A percentile compares a stretch with the other conserved stretches of the same genome.
phyloP scores from a whole-genome alignment of 2,888 invertebrate genomes.

The Dioctria linearis region DNA sequence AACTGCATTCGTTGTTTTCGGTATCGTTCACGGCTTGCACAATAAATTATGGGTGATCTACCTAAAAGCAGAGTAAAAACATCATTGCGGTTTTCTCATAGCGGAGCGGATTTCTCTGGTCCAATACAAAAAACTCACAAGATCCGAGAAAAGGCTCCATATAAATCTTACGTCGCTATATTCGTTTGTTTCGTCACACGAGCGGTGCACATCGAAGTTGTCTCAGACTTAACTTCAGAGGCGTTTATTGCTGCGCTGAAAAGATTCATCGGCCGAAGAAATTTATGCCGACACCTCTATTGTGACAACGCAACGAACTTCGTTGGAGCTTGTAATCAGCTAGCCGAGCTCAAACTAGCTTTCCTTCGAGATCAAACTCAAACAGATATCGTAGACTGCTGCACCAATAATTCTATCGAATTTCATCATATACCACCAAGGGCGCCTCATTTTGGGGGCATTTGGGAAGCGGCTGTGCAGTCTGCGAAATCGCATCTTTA shows the following conservation, averaged over 20 bases:
- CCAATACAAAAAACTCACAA: too few relatives aligned
- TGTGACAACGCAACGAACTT: conserved; percentile 42
- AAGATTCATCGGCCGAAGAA: too few relatives aligned
- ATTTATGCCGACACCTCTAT: too few relatives aligned
- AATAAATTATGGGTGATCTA: conserved; percentile 59
- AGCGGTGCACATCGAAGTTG: conserved; percentile 58
- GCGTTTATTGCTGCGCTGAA: too few relatives aligned
- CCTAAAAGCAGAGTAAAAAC: neutral
- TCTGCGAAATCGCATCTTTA: neutral
- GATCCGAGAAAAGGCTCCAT: conserved; percentile 17
- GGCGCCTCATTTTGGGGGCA: neutral
- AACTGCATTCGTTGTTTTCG: conserved; percentile 53
- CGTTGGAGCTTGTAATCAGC: conserved; percentile 42
- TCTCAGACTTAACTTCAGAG: too few relatives aligned
- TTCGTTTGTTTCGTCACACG: conserved; percentile 49
- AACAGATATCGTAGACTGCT: neutral
- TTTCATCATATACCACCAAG: conserved; percentile 5
- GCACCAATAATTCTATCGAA: neutral
- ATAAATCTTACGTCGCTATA: conserved; percentile 50
- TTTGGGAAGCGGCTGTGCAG: conserved; percentile 10
- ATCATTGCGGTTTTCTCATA: conserved; percentile 55
- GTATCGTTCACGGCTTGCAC: conserved; percentile 26
- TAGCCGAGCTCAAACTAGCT: neutral
- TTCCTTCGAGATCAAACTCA: neutral
- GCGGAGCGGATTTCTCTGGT: conserved; percentile 31